Evolutionary conservation across 2,113 vertebrate genomes (phyloP).

Genomic region (Corapipo altera): DNA sequence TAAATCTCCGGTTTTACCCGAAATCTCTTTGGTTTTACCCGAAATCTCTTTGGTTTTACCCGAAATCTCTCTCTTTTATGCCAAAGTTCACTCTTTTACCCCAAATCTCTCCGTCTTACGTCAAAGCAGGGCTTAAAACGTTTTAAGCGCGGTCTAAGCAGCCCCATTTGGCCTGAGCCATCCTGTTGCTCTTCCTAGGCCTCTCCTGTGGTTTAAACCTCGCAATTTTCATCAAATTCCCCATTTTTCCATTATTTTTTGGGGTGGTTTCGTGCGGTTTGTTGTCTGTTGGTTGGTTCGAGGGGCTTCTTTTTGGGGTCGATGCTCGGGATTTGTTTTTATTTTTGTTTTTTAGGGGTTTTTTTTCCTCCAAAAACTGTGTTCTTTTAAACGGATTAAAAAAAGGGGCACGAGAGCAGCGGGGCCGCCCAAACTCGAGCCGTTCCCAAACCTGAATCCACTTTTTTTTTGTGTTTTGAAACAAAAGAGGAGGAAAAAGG

Average conservation of each 20-base stretch:
- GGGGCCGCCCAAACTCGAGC: background rate
- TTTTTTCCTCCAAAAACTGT: rapidly evolving
- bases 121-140: background rate
- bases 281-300: background rate
- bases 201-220: background rate
- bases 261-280: background rate
- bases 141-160: background rate
- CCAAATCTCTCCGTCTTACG: background rate
- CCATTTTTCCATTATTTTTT: background rate
- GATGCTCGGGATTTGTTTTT: background rate
- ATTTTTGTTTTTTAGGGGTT: background rate
- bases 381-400: background rate
- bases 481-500: background rate
- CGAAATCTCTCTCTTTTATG: background rate
- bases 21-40: background rate
- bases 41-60: background rate
- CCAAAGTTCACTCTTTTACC: background rate
- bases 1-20: background rate
- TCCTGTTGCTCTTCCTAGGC: background rate
- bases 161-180: background rate
- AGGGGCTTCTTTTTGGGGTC: background rate
- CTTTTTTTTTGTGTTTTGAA: background rate
- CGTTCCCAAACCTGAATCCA: background rate
- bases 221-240: background rate
- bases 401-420: background rate